phyloP scores from a whole-genome alignment of 2,113 vertebrate species.

The Aegithalos caudatus region DNA sequence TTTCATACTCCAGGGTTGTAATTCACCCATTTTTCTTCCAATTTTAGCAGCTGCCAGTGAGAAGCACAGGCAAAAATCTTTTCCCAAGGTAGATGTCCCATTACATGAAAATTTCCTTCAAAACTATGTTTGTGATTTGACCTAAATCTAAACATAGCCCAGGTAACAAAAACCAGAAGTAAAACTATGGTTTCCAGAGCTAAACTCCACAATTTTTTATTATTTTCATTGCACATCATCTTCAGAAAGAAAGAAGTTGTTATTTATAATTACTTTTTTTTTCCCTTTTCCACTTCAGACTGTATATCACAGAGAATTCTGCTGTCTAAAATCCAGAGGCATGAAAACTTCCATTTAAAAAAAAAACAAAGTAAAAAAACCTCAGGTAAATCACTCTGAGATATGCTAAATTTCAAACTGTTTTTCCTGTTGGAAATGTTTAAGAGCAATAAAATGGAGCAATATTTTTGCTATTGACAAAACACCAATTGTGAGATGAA shows the following conservation, averaged over 20 bases:
- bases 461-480: background rate
- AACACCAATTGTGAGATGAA: background rate
- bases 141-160: background rate
- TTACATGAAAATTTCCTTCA: background rate
- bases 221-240: background rate
- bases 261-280: fast-evolving
- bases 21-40: background rate
- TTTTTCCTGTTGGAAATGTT: background rate
- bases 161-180: background rate
- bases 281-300: background rate
- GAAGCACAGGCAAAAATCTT: background rate
- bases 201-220: background rate
- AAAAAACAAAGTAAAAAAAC: background rate
- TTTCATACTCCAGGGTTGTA: background rate
- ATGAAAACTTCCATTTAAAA: background rate
- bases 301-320: background rate
- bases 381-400: background rate
- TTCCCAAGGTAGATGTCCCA: background rate
- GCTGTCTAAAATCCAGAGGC: background rate
- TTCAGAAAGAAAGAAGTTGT: background rate
- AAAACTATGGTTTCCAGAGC: background rate
- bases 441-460: background rate
- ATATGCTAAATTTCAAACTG: background rate
- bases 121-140: background rate
- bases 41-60: background rate